Conservation (phyloP, 1,140 invertebrate species). For the Ceratina calcarata region DNA sequence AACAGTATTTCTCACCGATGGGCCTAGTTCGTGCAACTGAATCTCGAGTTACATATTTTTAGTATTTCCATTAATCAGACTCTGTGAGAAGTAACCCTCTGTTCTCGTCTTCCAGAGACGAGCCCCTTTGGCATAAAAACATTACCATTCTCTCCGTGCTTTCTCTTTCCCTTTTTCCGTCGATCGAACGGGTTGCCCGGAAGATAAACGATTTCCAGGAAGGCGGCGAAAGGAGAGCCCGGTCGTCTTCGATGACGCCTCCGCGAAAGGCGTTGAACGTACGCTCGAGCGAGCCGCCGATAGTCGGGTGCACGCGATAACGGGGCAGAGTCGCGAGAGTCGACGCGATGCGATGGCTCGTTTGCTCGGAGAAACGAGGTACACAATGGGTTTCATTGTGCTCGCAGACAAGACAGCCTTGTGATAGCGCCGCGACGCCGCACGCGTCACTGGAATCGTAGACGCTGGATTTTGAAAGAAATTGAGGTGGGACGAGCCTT, state of each 20-base stretch:
- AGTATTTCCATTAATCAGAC: background rate
- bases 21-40: no score
- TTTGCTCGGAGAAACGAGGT: background rate
- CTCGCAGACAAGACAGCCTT: slow-evolving; percentile 42
- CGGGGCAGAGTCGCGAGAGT: background rate
- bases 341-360: background rate
- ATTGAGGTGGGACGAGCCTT: background rate
- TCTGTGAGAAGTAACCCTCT: slow-evolving; percentile 12
- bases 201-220: slow-evolving; percentile 21
- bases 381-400: slow-evolving; percentile 53
- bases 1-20: no score
- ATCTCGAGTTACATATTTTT: background rate
- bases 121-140: slow-evolving; percentile 14
- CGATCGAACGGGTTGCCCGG: slow-evolving; percentile 19
- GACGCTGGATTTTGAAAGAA: background rate
- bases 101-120: background rate
- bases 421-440: slow-evolving; percentile 34
- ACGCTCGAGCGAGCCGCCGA: slow-evolving; percentile 16
- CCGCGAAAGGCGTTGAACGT: background rate
- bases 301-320: slow-evolving; percentile 16
- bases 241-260: background rate
- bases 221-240: background rate
- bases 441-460: slow-evolving; percentile 27
- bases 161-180: background rate
- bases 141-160: background rate